These are phyloP conservation scores for Antheraea yamamai DNA, from an alignment of 2,888 invertebrate species.

Conservation along the genomic window DNA sequence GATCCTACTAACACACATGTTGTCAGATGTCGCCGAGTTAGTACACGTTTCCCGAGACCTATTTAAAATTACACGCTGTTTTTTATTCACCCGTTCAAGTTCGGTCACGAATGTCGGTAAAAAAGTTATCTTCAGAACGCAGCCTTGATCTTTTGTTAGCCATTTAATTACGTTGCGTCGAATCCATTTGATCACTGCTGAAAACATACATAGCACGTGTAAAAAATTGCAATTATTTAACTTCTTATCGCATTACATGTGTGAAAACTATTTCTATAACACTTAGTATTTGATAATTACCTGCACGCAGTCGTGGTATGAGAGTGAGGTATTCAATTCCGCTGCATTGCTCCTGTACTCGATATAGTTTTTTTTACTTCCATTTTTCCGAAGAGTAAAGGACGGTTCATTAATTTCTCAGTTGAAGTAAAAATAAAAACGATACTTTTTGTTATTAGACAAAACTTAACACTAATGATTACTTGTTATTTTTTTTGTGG, in stretches of 20 bases:
- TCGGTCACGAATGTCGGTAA: constrained; percentile 75
- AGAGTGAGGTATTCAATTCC: background rate
- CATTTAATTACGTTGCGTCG: constrained; percentile 67
- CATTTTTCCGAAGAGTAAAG: background rate
- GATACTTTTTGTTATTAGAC: background rate
- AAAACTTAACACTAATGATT: background rate
- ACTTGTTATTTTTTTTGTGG: too few species aligned
- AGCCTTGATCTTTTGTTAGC: constrained; percentile 76
- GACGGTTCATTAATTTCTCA: background rate
- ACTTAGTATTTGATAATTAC: background rate
- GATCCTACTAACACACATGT: constrained; percentile 22
- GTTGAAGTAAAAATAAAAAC: background rate
- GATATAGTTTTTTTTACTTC: background rate
- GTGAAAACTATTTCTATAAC: background rate
- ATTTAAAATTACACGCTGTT: constrained; percentile 74
- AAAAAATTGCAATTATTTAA: constrained; percentile 27
- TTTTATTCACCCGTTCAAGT: constrained; percentile 68
- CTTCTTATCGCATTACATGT: background rate
- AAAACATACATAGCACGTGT: constrained; percentile 37
- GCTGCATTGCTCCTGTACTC: background rate
- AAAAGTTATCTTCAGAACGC: constrained; percentile 66
- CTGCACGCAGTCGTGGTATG: background rate
- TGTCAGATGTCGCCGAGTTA: constrained; percentile 34
- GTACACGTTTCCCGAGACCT: constrained; percentile 57
- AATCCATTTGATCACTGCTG: constrained; percentile 50